Evolutionary conservation across 2,113 vertebrate species (phyloP).

Genomic region (Callocephalon fimbriatum): DNA sequence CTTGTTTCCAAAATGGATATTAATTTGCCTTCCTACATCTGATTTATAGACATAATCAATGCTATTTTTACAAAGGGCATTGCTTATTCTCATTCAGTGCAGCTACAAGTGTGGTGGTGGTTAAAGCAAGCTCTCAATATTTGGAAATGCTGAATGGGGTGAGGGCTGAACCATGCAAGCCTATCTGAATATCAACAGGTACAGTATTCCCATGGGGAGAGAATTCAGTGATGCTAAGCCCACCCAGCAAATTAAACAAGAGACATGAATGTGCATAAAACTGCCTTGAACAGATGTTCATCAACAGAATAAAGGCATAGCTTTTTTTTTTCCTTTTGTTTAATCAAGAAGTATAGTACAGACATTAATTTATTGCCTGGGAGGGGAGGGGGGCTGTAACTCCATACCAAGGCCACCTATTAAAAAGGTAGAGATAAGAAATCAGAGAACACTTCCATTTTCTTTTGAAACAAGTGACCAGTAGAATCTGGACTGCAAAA

Average conservation of each 20-base stretch:
- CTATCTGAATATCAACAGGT: background rate
- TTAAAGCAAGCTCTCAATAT: background rate
- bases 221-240: background rate
- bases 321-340: background rate
- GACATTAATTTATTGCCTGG: background rate
- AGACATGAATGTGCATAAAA: slow-evolving; percentile 31
- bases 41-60: background rate
- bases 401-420: background rate
- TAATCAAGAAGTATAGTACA: background rate
- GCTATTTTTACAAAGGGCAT: background rate
- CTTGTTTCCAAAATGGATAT: background rate
- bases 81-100: background rate
- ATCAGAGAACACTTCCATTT: background rate
- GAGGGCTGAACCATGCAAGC: background rate
- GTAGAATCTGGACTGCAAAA: background rate
- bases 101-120: background rate
- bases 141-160: background rate
- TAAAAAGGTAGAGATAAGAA: background rate
- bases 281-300: slow-evolving; percentile 31
- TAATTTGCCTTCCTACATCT: background rate
- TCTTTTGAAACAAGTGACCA: background rate
- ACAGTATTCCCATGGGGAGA: background rate
- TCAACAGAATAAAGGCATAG: background rate
- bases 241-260: slow-evolving; percentile 33
- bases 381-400: background rate